A percentile compares a stretch with the other conserved stretches of the same genome.
These are phyloP conservation scores for Silurus meridionalis DNA, from an alignment of 2,113 vertebrate species.

Conservation along the genomic window DNA sequence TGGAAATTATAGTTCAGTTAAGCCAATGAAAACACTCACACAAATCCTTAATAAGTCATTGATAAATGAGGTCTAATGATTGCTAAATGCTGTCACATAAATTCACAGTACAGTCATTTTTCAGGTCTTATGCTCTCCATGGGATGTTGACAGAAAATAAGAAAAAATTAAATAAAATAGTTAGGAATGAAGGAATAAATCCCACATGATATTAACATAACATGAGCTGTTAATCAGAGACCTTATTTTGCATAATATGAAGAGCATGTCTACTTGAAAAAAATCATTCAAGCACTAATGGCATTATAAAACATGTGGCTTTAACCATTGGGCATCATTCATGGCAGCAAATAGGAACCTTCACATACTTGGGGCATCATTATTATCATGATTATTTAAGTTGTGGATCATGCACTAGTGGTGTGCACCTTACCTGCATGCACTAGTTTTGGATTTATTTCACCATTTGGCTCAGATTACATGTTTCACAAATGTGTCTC, in stretches of 20 bases:
- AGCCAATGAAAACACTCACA: background rate
- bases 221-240: slow-evolving; percentile 16
- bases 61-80: background rate
- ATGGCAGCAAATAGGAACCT: slow-evolving; percentile 8
- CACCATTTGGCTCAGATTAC: background rate
- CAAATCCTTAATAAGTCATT: background rate
- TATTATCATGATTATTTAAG: slow-evolving; percentile 25
- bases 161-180: background rate
- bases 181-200: slow-evolving; percentile 3
- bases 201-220: background rate
- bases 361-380: background rate
- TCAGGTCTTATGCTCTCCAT: background rate
- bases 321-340: background rate
- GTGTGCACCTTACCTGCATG: slow-evolving; percentile 1
- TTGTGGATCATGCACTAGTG: slow-evolving; percentile 20
- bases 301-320: background rate
- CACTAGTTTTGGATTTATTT: background rate
- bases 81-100: background rate
- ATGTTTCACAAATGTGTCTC: background rate
- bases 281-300: background rate
- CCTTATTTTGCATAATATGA: background rate
- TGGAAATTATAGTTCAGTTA: background rate
- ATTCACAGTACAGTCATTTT: background rate
- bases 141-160: background rate
- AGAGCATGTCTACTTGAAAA: background rate